These are phyloP conservation scores for Matsumyia berberina DNA, from an alignment of 2,888 invertebrate species.

Conservation along the genomic window DNA sequence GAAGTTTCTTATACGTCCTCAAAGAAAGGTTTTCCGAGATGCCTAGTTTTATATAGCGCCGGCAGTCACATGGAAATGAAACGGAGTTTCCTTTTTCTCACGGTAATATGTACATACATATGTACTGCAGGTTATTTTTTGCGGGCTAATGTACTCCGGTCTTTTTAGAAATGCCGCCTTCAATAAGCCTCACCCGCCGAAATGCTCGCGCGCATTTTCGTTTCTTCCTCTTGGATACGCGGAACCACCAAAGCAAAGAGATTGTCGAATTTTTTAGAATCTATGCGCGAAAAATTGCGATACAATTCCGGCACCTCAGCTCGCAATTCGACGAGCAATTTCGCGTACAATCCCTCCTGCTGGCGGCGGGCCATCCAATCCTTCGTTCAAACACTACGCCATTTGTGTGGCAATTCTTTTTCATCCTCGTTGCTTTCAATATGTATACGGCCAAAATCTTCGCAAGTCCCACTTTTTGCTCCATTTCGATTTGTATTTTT, in stretches of 20 bases:
- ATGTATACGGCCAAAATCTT: not conserved
- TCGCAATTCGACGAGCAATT: slow-evolving; percentile 22
- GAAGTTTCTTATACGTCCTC: no score
- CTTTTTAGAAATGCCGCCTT: no score
- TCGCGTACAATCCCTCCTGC: slow-evolving; percentile 17
- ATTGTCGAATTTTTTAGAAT: slow-evolving; percentile 10
- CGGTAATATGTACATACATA: no score
- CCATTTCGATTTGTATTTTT: not conserved
- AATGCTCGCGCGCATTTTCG: no score
- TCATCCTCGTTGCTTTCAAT: slow-evolving; percentile 6
- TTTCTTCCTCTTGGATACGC: not conserved
- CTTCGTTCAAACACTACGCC: no score
- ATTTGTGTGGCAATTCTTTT: not conserved
- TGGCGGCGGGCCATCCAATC: slow-evolving; percentile 7
- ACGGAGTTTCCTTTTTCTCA: no score
- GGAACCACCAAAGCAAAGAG: slow-evolving; percentile 15
- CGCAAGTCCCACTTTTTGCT: slow-evolving; percentile 5
- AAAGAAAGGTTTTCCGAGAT: no score
- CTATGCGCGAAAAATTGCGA: slow-evolving; percentile 17
- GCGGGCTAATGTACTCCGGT: no score
- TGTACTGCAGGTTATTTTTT: no score
- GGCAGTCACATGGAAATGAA: no score
- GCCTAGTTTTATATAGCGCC: no score
- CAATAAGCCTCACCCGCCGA: no score
- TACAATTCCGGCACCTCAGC: slow-evolving; percentile 22